These are phyloP conservation scores for Lasioglossum calceatum DNA, from an alignment of 2,888 invertebrate genomes.

Conservation along the genomic window DNA sequence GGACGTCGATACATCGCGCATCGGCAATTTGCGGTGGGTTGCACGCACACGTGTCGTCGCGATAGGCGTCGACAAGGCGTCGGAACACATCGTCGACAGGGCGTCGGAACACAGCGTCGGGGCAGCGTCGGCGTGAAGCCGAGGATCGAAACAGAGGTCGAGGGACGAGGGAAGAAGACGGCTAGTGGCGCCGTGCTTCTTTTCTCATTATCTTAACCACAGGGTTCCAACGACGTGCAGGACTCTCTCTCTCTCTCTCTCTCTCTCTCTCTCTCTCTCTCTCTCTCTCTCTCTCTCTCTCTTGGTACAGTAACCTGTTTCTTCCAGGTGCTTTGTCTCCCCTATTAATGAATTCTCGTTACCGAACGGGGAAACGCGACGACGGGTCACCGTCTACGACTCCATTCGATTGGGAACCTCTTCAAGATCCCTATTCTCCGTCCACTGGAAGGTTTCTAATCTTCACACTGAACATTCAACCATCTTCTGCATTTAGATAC, in stretches of 20 bases:
- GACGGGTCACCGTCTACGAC: background rate
- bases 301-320: constrained; percentile 64
- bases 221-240: constrained; percentile 62
- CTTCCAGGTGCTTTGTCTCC: constrained; percentile 28
- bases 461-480: background rate
- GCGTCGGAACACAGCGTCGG: background rate
- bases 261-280: constrained; percentile 8
- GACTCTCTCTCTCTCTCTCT: constrained; percentile 1
- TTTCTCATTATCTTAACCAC: constrained; percentile 71
- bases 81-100: background rate
- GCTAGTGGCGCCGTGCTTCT: constrained; percentile 68
- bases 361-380: constrained; percentile 23
- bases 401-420: background rate
- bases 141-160: background rate
- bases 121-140: background rate
- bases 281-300: background rate
- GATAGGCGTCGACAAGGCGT: background rate
- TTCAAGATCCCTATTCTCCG: background rate
- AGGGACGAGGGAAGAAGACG: constrained; percentile 27
- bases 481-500: background rate
- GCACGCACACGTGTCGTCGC: constrained; percentile 23
- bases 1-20: constrained; percentile 5
- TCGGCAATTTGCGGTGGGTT: constrained; percentile 25
- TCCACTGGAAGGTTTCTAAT: background rate
- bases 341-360: constrained; percentile 47